Percentiles rank a stretch among this genome's conserved stretches.
Evolutionary conservation across 2,888 invertebrate species (phyloP).

Genomic region (Eristalinus sepulchralis): DNA sequence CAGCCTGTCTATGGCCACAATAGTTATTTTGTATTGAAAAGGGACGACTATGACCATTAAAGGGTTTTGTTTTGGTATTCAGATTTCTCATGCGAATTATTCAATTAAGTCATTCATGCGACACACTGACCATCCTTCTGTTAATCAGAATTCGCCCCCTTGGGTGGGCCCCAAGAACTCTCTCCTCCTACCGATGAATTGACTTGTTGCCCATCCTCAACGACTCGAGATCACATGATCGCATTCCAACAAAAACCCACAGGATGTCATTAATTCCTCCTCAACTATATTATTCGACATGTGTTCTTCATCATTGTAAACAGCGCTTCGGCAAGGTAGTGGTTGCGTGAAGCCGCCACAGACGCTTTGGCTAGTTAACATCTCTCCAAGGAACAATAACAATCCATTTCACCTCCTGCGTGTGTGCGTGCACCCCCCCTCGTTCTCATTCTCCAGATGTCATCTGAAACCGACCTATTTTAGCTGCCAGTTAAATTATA

Average conservation of each 20-base stretch:
- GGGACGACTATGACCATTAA: no score
- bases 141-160: no score
- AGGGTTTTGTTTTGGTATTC: no score
- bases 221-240: neutral
- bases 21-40: no score
- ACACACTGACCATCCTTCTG: no score
- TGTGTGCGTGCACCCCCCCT: neutral
- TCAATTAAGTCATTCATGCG: no score
- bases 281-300: constrained; percentile 1
- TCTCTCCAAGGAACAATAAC: constrained; percentile 14
- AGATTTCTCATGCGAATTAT: no score
- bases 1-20: no score
- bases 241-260: neutral
- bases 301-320: neutral
- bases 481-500: constrained; percentile 10
- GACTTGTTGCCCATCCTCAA: neutral
- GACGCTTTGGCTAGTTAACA: neutral
- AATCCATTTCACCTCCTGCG: constrained; percentile 8
- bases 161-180: no score
- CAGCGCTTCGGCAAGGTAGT: constrained; percentile 2
- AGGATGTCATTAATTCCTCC: constrained; percentile 4
- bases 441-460: constrained; percentile 19
- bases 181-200: neutral
- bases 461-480: neutral
- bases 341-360: neutral